Evolutionary conservation across 2,888 invertebrate genomes (phyloP).

Genomic region (Tipula unca): DNA sequence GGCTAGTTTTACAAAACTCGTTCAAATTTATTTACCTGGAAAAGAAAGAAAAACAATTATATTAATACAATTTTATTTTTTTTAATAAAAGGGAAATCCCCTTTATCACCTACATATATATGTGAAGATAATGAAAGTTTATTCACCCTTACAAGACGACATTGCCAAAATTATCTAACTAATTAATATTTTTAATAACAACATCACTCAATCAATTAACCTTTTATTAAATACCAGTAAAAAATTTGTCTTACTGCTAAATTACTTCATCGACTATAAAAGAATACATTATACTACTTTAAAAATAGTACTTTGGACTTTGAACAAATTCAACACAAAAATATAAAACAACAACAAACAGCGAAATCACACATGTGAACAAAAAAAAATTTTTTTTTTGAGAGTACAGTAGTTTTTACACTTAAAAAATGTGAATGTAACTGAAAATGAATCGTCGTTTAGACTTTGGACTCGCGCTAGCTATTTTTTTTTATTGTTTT

Average conservation of each 20-base stretch:
- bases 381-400: neutral
- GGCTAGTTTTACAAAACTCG: neutral
- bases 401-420: neutral
- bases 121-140: neutral
- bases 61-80: neutral
- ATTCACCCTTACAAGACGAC: neutral
- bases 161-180: neutral
- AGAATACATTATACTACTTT: constrained; percentile 8
- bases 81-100: neutral
- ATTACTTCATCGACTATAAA: constrained; percentile 14
- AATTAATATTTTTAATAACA: neutral
- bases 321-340: constrained; percentile 18
- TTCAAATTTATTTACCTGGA: neutral
- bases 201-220: neutral
- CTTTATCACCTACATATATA: neutral
- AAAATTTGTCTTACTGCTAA: neutral
- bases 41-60: neutral
- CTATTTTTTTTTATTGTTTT: neutral
- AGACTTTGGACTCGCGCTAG: constrained; percentile 8
- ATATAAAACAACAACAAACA: neutral
- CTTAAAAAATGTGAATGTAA: neutral
- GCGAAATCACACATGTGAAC: neutral
- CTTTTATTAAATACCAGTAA: neutral
- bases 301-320: constrained; percentile 20
- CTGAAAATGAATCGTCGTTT: neutral